phyloP scores from a whole-genome alignment of 2,113 vertebrate species.

The Telmatochromis brichardi region DNA sequence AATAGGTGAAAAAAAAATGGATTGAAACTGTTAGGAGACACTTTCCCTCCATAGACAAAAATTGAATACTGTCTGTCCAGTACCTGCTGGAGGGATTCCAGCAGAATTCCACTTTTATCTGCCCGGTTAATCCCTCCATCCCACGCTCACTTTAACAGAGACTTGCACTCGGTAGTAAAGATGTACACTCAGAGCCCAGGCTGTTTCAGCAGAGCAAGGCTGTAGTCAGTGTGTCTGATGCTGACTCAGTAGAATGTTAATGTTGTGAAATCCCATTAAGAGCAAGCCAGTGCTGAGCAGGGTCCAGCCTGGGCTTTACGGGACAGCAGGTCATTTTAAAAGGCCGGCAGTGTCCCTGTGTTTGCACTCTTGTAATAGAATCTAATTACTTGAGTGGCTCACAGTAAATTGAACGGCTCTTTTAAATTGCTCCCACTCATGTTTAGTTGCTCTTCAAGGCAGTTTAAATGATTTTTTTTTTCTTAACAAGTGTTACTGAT shows the following conservation, averaged over 20 bases:
- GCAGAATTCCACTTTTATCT: background rate
- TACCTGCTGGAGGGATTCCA: background rate
- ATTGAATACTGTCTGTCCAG: background rate
- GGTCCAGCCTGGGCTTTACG: background rate
- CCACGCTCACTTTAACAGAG: background rate
- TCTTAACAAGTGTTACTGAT: background rate
- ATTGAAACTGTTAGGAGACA: background rate
- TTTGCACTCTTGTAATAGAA: constrained; percentile 6
- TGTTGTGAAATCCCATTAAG: constrained; percentile 59
- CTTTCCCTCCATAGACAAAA: background rate
- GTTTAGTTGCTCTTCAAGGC: background rate
- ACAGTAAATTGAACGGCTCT: background rate
- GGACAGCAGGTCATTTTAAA: constrained; percentile 38
- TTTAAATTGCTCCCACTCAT: background rate
- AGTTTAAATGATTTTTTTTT: background rate
- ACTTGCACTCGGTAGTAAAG: background rate
- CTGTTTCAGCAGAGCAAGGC: background rate
- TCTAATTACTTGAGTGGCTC: constrained; percentile 13
- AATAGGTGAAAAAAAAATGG: background rate
- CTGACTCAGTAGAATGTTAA: constrained; percentile 55
- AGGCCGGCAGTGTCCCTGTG: constrained; percentile 1
- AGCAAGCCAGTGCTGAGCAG: constrained; percentile 16
- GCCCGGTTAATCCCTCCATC: background rate
- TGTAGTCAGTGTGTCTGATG: constrained; percentile 12
- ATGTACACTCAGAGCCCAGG: background rate